Evolutionary conservation across 2,888 invertebrate genomes (phyloP).

Genomic region (Cheilosia vulpina): DNA sequence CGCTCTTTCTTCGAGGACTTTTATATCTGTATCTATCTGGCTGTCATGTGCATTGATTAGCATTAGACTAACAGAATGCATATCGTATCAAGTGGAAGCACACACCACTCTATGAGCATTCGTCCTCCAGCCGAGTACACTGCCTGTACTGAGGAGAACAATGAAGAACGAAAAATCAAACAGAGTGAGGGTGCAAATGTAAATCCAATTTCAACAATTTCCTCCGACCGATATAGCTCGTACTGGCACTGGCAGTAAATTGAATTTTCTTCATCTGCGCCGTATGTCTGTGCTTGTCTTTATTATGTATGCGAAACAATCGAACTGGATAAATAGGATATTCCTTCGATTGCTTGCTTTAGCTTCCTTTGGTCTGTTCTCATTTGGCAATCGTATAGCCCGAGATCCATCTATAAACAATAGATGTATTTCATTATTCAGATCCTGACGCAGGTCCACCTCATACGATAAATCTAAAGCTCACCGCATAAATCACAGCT

Average conservation of each 20-base stretch:
- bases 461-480: conserved; percentile 49
- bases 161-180: conserved; percentile 65
- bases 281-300: neutral
- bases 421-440: conserved; percentile 41
- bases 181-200: conserved; percentile 49
- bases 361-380: conserved; percentile 23
- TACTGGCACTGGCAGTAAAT: conserved; percentile 44
- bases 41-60: conserved; percentile 63
- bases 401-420: conserved; percentile 44
- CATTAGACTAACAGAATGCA: conserved; percentile 50
- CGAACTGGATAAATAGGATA: conserved; percentile 54
- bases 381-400: conserved; percentile 32
- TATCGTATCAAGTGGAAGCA: conserved; percentile 3
- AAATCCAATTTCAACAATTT: conserved; percentile 64
- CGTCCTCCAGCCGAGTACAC: conserved; percentile 5
- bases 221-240: conserved; percentile 14
- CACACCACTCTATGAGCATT: neutral
- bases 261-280: conserved; percentile 66
- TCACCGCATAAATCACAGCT: conserved; percentile 55
- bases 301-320: conserved; percentile 53
- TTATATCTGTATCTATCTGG: conserved; percentile 17
- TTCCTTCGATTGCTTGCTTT: conserved; percentile 12
- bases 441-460: conserved; percentile 33
- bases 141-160: neutral
- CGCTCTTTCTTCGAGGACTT: conserved; percentile 19